Percentiles rank a stretch among this genome's conserved stretches.
phyloP scores from a whole-genome alignment of 2,113 vertebrate species.

The Centrocercus urophasianus region DNA sequence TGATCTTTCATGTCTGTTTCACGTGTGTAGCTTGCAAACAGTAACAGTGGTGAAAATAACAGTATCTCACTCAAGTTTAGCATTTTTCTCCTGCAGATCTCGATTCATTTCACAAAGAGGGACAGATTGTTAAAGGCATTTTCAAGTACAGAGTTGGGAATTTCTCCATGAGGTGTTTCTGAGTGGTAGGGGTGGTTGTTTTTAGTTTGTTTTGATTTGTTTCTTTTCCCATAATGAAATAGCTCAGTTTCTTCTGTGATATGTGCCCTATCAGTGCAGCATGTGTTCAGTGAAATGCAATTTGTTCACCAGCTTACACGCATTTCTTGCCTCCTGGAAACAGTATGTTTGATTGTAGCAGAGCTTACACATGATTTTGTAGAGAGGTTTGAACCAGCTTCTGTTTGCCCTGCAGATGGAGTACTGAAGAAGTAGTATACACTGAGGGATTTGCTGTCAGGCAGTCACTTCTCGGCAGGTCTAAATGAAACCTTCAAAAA shows the following conservation, averaged over 20 bases:
- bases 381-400: not conserved
- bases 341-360: not conserved
- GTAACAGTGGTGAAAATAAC: not conserved
- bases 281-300: not conserved
- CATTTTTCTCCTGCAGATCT: not conserved
- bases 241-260: not conserved
- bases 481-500: not conserved
- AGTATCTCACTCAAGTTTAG: not conserved
- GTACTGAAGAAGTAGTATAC: not conserved
- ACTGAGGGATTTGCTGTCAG: not conserved
- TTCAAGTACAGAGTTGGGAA: not conserved
- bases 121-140: not conserved
- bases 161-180: not conserved
- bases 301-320: not conserved
- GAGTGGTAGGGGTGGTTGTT: not conserved
- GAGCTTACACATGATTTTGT: not conserved
- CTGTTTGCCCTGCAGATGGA: not conserved
- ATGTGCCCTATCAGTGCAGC: not conserved
- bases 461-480: not conserved
- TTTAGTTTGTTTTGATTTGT: not conserved
- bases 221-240: not conserved
- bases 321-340: slow-evolving; percentile 2
- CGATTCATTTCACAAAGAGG: not conserved
- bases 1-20: not conserved
- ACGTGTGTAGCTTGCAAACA: not conserved